These are phyloP conservation scores for Euborellia annulipes DNA, from an alignment of 1,140 invertebrate species.

Conservation along the genomic window DNA sequence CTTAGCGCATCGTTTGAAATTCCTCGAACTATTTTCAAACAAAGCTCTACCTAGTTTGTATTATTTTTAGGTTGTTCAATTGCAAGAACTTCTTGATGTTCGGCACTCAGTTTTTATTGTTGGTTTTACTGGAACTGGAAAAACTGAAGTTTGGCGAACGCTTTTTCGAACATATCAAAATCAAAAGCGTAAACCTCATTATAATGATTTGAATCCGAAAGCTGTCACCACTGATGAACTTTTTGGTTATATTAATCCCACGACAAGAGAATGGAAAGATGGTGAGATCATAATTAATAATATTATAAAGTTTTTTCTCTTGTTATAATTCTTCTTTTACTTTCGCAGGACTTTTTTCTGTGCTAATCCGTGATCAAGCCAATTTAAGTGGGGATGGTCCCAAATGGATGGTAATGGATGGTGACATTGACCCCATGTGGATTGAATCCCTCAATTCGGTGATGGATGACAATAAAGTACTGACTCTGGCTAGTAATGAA, in stretches of 20 bases:
- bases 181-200: slow-evolving; percentile 62
- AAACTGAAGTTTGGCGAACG: slow-evolving; percentile 85
- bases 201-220: slow-evolving; percentile 86
- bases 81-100: slow-evolving; percentile 82
- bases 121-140: slow-evolving; percentile 85
- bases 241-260: slow-evolving; percentile 88
- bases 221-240: slow-evolving; percentile 91
- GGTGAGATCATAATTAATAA: slow-evolving; percentile 31
- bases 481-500: slow-evolving; percentile 88
- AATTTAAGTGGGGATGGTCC: slow-evolving; percentile 72
- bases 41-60: no score
- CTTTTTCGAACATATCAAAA: slow-evolving; percentile 67
- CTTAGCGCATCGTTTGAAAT: neutral
- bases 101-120: slow-evolving; percentile 89
- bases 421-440: slow-evolving; percentile 96
- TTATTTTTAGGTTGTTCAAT: slow-evolving; percentile 57
- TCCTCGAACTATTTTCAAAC: no score
- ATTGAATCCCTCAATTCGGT: slow-evolving; percentile 84
- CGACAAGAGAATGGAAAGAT: slow-evolving; percentile 93
- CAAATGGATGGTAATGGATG: slow-evolving; percentile 93
- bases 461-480: slow-evolving; percentile 75
- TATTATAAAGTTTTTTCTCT: neutral
- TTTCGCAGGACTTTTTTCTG: slow-evolving; percentile 59
- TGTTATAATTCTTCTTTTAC: neutral
- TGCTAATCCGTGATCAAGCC: slow-evolving; percentile 83